phyloP scores from a whole-genome alignment of 2,888 invertebrate species.

The Drosophila melanosoma region DNA sequence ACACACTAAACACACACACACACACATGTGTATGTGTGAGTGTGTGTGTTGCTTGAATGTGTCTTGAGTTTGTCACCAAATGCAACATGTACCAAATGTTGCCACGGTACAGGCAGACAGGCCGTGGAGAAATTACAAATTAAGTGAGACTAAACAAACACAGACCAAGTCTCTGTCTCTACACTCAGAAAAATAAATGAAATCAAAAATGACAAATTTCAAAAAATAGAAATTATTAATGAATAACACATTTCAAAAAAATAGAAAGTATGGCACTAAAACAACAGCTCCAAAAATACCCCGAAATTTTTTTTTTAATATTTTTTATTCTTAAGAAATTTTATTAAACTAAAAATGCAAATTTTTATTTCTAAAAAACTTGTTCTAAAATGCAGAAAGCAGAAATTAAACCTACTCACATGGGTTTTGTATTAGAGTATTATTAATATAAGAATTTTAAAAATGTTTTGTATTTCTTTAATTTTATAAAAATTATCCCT shows the following conservation, averaged over 20 bases:
- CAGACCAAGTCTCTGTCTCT: not conserved
- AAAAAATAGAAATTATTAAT: too few species aligned
- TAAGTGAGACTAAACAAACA: slow-evolving; percentile 70
- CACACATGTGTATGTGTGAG: slow-evolving; percentile 1
- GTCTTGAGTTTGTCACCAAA: slow-evolving; percentile 64
- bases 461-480: not conserved
- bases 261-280: not conserved
- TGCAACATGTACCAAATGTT: slow-evolving; percentile 76
- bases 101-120: slow-evolving; percentile 43
- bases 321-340: not conserved
- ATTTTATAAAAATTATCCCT: not conserved
- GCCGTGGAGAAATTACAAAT: slow-evolving; percentile 68
- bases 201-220: too few species aligned
- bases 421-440: not conserved
- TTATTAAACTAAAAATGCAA: not conserved
- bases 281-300: not conserved
- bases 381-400: not conserved
- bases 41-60: slow-evolving; percentile 7
- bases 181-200: not conserved
- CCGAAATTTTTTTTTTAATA: accelerated
- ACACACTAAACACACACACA: slow-evolving; percentile 1
- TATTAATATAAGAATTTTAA: not conserved
- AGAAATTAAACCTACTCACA: not conserved
- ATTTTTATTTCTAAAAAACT: not conserved
- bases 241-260: not conserved